Conservation (phyloP, 35 echinoderm and acorn worm species). For the Anneissia japonica region DNA sequence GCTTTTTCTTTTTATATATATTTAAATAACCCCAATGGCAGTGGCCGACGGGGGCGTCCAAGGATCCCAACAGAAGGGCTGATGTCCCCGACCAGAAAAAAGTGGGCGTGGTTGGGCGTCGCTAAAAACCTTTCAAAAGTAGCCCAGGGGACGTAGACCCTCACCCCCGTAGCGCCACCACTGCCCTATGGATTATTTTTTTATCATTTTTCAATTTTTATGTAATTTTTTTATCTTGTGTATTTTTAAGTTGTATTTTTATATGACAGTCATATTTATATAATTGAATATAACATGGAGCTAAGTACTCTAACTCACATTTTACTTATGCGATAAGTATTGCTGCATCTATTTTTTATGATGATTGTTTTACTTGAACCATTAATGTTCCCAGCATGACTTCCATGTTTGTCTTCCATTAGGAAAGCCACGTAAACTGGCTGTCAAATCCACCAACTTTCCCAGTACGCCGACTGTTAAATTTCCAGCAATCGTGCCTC, state of each 20-base stretch:
- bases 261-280: too few species aligned
- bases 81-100: conserved; percentile 55
- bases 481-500: background rate
- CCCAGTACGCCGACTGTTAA: conserved; percentile 1
- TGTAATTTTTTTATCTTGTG: background rate
- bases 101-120: conserved; percentile 39
- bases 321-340: too few species aligned
- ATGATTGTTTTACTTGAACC: too few species aligned
- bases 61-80: conserved; percentile 23
- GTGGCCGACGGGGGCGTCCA: background rate
- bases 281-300: too few species aligned
- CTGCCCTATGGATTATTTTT: too few species aligned
- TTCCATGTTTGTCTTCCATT: background rate
- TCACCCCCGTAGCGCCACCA: too few species aligned
- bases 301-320: too few species aligned
- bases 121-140: too few species aligned
- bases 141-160: background rate
- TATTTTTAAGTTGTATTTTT: background rate
- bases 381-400: background rate
- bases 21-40: too few species aligned
- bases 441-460: background rate
- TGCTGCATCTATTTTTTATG: too few species aligned
- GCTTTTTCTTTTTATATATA: too few species aligned
- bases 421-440: background rate
- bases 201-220: background rate